Percentiles rank a stretch among this genome's conserved stretches.
These are phyloP conservation scores for Panthera tigris DNA, from an alignment of 2,113 vertebrate genomes.

Conservation along the genomic window DNA sequence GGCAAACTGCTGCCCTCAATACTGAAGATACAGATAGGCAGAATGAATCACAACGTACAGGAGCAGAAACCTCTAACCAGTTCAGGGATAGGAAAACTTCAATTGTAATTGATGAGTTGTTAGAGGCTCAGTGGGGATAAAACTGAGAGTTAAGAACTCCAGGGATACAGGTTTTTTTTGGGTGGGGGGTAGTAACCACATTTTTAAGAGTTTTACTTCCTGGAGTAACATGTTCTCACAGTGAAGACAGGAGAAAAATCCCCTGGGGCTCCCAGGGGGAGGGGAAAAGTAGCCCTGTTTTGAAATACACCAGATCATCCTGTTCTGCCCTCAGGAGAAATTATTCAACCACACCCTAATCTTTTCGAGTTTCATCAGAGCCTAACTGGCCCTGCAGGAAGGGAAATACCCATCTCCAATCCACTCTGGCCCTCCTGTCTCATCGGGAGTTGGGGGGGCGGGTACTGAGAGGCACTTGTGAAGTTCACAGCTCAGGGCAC, in stretches of 20 bases:
- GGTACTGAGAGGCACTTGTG: background rate
- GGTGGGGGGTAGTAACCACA: rapidly evolving
- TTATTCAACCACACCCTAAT: background rate
- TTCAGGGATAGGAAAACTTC: background rate
- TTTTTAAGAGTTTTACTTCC: background rate
- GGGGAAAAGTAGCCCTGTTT: background rate
- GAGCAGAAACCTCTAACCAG: background rate
- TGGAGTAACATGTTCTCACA: background rate
- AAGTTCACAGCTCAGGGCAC: background rate
- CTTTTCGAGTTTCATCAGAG: background rate
- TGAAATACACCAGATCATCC: background rate
- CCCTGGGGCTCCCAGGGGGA: background rate
- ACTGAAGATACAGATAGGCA: background rate
- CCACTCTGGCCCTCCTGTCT: background rate
- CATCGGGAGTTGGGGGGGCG: background rate
- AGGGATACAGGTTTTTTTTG: background rate
- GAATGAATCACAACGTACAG: background rate
- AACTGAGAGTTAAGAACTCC: background rate
- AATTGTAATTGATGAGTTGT: background rate
- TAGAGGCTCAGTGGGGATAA: background rate
- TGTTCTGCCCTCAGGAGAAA: background rate
- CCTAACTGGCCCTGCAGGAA: background rate
- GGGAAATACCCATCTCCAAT: background rate
- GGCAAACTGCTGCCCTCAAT: background rate
- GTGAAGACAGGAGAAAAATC: background rate